Evolutionary conservation across 2,113 vertebrate genomes (phyloP).

Genomic region (Xenopus laevis): DNA sequence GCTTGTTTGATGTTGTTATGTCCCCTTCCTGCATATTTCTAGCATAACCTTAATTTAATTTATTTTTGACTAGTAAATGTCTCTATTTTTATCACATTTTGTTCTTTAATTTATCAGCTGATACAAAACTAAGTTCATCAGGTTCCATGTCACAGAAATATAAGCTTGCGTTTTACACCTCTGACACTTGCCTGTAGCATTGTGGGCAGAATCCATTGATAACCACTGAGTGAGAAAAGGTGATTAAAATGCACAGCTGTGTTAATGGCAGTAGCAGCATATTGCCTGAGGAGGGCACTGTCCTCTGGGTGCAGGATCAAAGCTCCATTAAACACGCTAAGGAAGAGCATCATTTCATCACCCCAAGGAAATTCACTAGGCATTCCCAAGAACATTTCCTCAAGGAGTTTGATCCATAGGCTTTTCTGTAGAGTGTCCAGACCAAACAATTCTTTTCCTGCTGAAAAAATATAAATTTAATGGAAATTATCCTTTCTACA

Average conservation of each 20-base stretch:
- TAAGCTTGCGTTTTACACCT: too few species aligned
- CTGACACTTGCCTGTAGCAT: slow-evolving; percentile 82
- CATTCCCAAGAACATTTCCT: slow-evolving; percentile 98
- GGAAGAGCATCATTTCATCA: slow-evolving; percentile 97
- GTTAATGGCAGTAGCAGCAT: slow-evolving; percentile 93
- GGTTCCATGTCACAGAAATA: too few species aligned
- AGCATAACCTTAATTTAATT: too few species aligned
- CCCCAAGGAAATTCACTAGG: slow-evolving; percentile 98
- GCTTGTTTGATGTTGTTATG: too few species aligned
- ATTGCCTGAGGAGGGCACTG: slow-evolving; percentile 91
- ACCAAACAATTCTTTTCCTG: slow-evolving; percentile 94
- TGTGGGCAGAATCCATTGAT: slow-evolving; percentile 97
- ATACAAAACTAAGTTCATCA: too few species aligned
- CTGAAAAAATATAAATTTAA: slow-evolving; percentile 25
- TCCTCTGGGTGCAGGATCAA: slow-evolving; percentile 94
- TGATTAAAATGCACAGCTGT: slow-evolving; percentile 97
- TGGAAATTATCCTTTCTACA: too few species aligned
- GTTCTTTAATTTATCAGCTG: too few species aligned
- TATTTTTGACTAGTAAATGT: too few species aligned
- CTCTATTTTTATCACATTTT: too few species aligned
- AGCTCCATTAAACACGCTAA: slow-evolving; percentile 94
- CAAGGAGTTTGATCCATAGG: slow-evolving; percentile 96
- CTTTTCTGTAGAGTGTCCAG: slow-evolving; percentile 96
- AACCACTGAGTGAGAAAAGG: slow-evolving; percentile 95
- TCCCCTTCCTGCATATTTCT: too few species aligned